Conservation (phyloP, 2,888 invertebrate species). For the Drosophila gaucha region DNA sequence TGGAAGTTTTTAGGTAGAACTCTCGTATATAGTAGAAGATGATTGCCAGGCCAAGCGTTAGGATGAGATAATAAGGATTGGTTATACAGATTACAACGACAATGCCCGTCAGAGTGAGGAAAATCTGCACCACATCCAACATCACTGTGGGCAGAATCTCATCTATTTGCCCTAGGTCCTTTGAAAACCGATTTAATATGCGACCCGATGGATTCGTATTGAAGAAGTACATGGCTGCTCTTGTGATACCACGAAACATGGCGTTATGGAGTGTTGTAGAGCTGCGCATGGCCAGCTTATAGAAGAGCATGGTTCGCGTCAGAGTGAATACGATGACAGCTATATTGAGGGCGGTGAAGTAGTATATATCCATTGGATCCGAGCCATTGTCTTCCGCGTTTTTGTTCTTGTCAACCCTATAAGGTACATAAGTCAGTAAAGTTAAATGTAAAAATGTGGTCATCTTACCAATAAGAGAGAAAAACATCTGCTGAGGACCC, state of each 20-base stretch:
- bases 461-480: conserved; percentile 88
- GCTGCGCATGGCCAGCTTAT: conserved; percentile 88
- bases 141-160: conserved; percentile 83
- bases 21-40: conserved; percentile 91
- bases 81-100: conserved; percentile 91
- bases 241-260: conserved; percentile 92
- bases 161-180: conserved; percentile 90
- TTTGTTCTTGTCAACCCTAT: conserved; percentile 72
- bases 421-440: rapidly evolving
- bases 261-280: conserved; percentile 91
- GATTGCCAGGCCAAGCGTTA: conserved; percentile 88
- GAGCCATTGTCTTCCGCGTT: conserved; percentile 32
- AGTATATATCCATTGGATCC: conserved; percentile 83
- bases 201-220: conserved; percentile 93
- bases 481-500: conserved; percentile 91
- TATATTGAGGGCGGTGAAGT: conserved; percentile 85
- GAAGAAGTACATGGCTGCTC: conserved; percentile 93
- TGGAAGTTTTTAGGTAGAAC: conserved; percentile 91
- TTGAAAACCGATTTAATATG: conserved; percentile 94
- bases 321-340: conserved; percentile 83
- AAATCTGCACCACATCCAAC: conserved; percentile 88
- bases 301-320: conserved; percentile 85
- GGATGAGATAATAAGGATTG: conserved; percentile 90
- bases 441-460: background rate
- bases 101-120: conserved; percentile 91